A percentile compares a stretch with the other conserved stretches of the same genome.
Conservation (phyloP, 2,888 invertebrate genomes). For the Hydropsyche betteni region DNA sequence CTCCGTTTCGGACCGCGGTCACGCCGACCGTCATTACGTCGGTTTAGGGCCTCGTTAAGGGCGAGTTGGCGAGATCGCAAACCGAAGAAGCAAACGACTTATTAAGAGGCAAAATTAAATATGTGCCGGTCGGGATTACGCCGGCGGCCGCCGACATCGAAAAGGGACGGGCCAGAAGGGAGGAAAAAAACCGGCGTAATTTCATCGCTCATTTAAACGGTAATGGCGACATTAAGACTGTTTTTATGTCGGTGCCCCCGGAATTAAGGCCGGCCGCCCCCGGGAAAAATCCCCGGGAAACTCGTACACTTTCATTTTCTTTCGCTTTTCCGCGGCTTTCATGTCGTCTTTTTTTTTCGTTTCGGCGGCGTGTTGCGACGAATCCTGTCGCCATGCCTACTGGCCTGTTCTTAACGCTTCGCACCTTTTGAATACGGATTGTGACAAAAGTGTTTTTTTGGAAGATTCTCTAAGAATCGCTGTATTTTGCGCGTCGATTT, state of each 20-base stretch:
- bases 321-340: not conserved
- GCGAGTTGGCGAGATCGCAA: constrained; percentile 10
- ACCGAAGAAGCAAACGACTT: constrained; percentile 25
- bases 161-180: not conserved
- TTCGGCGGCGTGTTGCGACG: not conserved
- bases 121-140: constrained; percentile 29
- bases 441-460: no score
- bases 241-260: constrained; percentile 21
- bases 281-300: constrained; percentile 27
- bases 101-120: constrained; percentile 29
- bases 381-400: not conserved
- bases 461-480: no score
- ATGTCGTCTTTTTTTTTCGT: not conserved
- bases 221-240: constrained; percentile 33
- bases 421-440: no score
- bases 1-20: not conserved
- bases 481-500: no score
- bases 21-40: constrained; percentile 19
- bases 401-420: not conserved
- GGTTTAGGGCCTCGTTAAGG: constrained; percentile 24
- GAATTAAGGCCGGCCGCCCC: constrained; percentile 20
- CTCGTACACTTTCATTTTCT: constrained; percentile 4
- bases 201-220: constrained; percentile 33
- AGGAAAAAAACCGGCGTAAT: constrained; percentile 16
- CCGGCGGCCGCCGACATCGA: not conserved